phyloP scores from a whole-genome alignment of 1,140 invertebrate species.

The Glossosoma conforme region DNA sequence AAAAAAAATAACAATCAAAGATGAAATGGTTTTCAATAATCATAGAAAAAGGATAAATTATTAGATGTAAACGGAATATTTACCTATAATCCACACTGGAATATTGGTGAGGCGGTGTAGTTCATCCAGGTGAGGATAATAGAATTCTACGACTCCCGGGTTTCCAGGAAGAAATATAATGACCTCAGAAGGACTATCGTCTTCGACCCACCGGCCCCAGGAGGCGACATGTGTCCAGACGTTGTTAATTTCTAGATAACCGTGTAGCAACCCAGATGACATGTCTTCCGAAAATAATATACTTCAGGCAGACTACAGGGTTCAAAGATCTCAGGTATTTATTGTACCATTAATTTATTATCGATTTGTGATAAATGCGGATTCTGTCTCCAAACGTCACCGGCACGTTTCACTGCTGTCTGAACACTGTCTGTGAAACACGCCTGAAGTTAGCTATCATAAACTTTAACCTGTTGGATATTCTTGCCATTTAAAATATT shows the following conservation, averaged over 20 bases:
- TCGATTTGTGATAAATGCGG: no score
- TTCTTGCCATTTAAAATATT: no score
- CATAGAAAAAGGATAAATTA: background rate
- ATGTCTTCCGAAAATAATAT: no score
- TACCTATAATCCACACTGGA: conserved; percentile 27
- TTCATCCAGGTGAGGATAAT: conserved; percentile 20
- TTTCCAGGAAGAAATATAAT: conserved; percentile 25
- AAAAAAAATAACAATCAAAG: background rate
- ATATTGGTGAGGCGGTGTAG: conserved; percentile 17
- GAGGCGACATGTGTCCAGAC: conserved; percentile 16
- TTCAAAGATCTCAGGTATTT: no score
- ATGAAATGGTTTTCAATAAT: background rate
- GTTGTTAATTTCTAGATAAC: conserved; percentile 17
- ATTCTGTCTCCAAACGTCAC: no score
- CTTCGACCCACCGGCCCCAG: conserved; percentile 22
- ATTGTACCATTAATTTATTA: no score
- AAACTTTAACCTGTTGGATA: no score
- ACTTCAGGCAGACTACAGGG: no score
- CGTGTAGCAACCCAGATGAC: no score
- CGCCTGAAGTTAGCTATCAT: no score
- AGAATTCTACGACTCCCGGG: conserved; percentile 23
- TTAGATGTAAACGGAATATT: background rate
- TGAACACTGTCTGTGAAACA: no score
- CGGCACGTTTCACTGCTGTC: no score
- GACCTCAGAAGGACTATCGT: conserved; percentile 15